Base-by-base conservation (phyloP, 2,888 invertebrate genomes). In the Aphodius granarius region DNA sequence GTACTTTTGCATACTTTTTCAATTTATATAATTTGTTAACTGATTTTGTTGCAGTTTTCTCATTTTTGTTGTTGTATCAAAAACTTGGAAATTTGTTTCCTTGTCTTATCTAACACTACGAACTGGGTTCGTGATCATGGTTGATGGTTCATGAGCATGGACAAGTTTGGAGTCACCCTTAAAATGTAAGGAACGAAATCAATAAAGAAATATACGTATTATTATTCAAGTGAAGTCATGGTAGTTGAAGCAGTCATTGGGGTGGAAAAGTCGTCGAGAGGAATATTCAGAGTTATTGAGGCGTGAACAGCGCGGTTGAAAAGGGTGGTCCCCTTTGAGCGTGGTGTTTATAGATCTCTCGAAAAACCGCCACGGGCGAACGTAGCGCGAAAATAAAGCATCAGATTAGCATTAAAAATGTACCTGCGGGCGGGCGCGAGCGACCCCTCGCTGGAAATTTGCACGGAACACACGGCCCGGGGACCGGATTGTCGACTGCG, bases 351-450 rank as follows among this genome's bases (percentile, higher is more conserved):
- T 68, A 68, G 68, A 68, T 68, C 68, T 68, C 68, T 68, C 68
- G 68, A 68, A 68, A 68, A 68, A 68, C 68, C 68, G 68, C 22
- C n/a, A 22, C 68, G 20, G 68, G 68, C 21, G 21, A 22, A 68
- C 20, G 20, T 20, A 22, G 68, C 68, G 68, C 68, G 68, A 68
- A 68, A 76, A 78, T 78, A 79, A 77, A 78, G 77, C 77, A 75
- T 74, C 76, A 76, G 78, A 78, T 78, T 79, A 78, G 78, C 77
- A 78, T 78, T 79, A 79, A 79, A 79, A 79, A 78, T 78, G 76
- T 76, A 78, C 78, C 76, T 75, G 68, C 19, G n/a, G 21, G 21
- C 68, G 20, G 22, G n/a, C n/a, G n/a, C n/a, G n/a, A 68, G 22
- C 68, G 3, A 21, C 68, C 21, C 43, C 9, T 66, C 19, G 62